phyloP scores from a whole-genome alignment of 1,140 invertebrate species.

The Aphelenchoides avenae region DNA sequence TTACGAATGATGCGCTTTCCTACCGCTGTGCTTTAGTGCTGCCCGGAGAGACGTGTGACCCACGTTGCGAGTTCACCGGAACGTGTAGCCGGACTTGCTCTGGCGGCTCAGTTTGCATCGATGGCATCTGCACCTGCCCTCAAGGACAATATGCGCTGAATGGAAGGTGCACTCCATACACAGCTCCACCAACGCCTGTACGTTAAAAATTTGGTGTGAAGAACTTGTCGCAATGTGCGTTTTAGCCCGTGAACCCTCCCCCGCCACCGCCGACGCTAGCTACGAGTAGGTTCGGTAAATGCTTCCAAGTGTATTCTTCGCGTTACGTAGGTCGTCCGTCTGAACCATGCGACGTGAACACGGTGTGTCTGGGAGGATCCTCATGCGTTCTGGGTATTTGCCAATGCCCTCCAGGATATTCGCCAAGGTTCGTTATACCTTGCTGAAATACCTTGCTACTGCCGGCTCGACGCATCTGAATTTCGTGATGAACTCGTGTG shows the following conservation, averaged over 20 bases:
- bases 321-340: conserved; percentile 40
- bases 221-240: conserved; percentile 4
- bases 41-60: conserved; percentile 40
- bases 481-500: conserved; percentile 1
- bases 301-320: neutral
- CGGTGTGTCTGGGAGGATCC: conserved; percentile 34
- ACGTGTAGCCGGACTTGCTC: conserved; percentile 24
- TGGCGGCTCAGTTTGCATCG: conserved; percentile 34
- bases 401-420: conserved; percentile 42
- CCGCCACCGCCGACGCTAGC: conserved; percentile 1
- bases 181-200: conserved; percentile 8
- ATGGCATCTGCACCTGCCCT: conserved; percentile 46
- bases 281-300: neutral
- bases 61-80: conserved; percentile 35
- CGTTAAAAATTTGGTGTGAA: neutral
- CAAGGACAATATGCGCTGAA: conserved; percentile 34
- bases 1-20: too few species aligned
- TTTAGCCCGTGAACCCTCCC: conserved; percentile 6
- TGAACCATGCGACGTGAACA: conserved; percentile 32
- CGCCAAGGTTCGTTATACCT: conserved; percentile 30
- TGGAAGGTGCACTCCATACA: conserved; percentile 38
- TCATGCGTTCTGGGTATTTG: conserved; percentile 45
- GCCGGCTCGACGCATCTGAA: neutral
- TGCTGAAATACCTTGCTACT: too few species aligned
- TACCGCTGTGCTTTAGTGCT: conserved; percentile 22